Evolutionary conservation across 2,113 vertebrate species (phyloP).

Genomic region (Bagarius yarrelli): DNA sequence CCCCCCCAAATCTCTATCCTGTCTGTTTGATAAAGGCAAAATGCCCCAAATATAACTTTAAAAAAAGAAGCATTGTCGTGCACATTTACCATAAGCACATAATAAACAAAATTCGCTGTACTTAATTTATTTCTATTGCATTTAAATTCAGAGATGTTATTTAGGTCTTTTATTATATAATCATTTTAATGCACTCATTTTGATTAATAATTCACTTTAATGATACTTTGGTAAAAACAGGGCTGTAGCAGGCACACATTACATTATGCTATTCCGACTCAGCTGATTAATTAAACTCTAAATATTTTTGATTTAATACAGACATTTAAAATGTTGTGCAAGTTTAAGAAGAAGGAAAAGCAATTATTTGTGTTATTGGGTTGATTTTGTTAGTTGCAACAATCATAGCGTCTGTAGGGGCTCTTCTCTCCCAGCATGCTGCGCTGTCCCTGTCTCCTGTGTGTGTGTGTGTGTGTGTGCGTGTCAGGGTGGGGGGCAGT

Average conservation of each 20-base stretch:
- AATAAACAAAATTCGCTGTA: not conserved
- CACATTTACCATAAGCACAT: not conserved
- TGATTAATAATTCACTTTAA: not conserved
- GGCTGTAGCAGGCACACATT: not conserved
- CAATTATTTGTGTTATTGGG: not conserved
- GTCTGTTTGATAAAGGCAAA: not conserved
- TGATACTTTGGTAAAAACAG: not conserved
- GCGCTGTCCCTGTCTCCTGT: not conserved
- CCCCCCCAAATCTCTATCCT: no score
- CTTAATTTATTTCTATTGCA: not conserved
- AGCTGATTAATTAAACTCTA: not conserved
- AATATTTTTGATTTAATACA: not conserved
- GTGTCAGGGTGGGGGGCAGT: not conserved
- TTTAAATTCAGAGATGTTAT: no score
- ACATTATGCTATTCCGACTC: not conserved
- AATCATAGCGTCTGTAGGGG: not conserved
- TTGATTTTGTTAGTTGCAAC: not conserved
- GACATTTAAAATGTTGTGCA: not conserved
- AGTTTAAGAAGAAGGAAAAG: not conserved
- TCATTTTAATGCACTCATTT: not conserved
- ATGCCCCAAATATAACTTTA: not conserved
- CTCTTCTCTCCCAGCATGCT: slow-evolving; percentile 6
- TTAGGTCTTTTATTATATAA: not conserved
- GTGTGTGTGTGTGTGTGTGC: not conserved
- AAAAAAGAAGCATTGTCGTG: not conserved